Conservation (phyloP, 2,113 vertebrate genomes). For the Gila orcuttii region DNA sequence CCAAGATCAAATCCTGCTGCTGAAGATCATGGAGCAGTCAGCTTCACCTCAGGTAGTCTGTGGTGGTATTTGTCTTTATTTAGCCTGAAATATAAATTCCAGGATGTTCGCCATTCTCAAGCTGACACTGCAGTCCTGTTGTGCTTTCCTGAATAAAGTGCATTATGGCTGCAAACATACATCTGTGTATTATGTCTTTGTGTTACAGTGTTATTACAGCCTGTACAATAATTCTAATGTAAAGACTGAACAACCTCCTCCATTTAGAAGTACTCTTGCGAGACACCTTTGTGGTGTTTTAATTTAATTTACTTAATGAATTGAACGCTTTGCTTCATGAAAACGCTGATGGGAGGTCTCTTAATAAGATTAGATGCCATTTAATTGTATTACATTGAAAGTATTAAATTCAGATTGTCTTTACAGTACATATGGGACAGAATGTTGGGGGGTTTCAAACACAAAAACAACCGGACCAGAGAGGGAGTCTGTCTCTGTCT, state of each 20-base stretch:
- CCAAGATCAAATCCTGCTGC: constrained; percentile 91
- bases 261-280: neutral
- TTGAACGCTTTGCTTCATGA: neutral
- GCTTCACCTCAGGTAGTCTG: constrained; percentile 83
- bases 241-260: neutral
- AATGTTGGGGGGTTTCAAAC: constrained; percentile 97
- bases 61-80: neutral
- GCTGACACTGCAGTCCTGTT: neutral
- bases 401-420: constrained; percentile 34
- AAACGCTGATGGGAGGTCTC: neutral
- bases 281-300: neutral
- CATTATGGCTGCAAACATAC: neutral
- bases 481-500: constrained; percentile 98
- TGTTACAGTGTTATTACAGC: neutral
- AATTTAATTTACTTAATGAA: constrained; percentile 37
- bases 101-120: neutral
- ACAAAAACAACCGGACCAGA: constrained; percentile 97
- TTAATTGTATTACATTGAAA: constrained; percentile 21
- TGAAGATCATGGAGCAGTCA: constrained; percentile 97
- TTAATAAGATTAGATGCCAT: constrained; percentile 33
- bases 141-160: neutral
- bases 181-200: neutral
- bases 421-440: constrained; percentile 94
- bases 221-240: neutral
- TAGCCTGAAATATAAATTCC: neutral